Conservation (phyloP, 2,888 invertebrate species). For the Scaptomyza tumidula region DNA sequence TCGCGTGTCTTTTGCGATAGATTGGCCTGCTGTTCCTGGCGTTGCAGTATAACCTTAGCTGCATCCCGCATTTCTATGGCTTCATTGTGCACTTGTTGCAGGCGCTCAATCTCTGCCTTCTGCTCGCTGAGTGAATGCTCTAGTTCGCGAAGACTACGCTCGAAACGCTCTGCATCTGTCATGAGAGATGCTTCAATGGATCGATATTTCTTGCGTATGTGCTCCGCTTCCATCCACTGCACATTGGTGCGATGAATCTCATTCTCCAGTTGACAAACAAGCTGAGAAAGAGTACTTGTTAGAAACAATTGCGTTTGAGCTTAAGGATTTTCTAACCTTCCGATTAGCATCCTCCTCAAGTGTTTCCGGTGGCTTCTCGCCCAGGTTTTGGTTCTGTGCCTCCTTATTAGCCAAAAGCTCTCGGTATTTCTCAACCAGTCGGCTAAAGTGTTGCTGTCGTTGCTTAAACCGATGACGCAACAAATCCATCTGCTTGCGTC, state of each 20-base stretch:
- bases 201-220: slow-evolving; percentile 91
- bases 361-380: slow-evolving; percentile 83
- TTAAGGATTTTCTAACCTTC: slow-evolving; percentile 85
- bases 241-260: slow-evolving; percentile 92
- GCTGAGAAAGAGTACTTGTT: slow-evolving; percentile 81
- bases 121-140: slow-evolving; percentile 89
- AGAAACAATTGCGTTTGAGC: no score
- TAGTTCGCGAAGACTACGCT: slow-evolving; percentile 89
- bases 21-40: slow-evolving; percentile 89
- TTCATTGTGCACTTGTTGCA: slow-evolving; percentile 90
- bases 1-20: slow-evolving; percentile 89
- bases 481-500: slow-evolving; percentile 90
- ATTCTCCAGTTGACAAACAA: slow-evolving; percentile 90
- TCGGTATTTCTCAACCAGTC: slow-evolving; percentile 87
- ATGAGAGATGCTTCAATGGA: slow-evolving; percentile 89
- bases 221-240: slow-evolving; percentile 92
- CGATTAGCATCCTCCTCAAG: slow-evolving; percentile 87
- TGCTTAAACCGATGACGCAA: slow-evolving; percentile 89
- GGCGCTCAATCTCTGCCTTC: slow-evolving; percentile 89
- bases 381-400: slow-evolving; percentile 83
- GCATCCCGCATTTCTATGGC: slow-evolving; percentile 89
- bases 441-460: slow-evolving; percentile 86
- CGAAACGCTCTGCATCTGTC: slow-evolving; percentile 90
- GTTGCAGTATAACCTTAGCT: slow-evolving; percentile 88
- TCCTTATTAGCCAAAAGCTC: slow-evolving; percentile 86